Evolutionary conservation across 2,888 invertebrate species (phyloP).

Genomic region (Drosophila setosimentum): DNA sequence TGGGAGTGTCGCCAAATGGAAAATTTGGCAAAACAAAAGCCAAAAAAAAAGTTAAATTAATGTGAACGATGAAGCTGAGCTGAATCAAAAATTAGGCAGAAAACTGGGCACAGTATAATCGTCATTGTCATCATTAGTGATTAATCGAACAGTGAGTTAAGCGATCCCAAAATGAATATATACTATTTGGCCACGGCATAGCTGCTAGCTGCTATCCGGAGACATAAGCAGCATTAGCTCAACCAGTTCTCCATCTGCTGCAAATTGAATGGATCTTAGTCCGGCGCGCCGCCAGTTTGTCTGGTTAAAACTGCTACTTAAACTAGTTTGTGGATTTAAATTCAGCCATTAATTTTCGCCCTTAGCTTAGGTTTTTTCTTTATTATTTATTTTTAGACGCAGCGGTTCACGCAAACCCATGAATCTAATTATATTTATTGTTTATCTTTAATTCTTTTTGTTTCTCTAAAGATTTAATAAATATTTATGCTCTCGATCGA

Average conservation of each 20-base stretch:
- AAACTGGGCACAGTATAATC: conserved; percentile 24
- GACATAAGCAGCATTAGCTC: not conserved
- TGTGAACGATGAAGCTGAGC: conserved; percentile 21
- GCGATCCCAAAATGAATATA: conserved; percentile 8
- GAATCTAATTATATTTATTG: conserved; percentile 47
- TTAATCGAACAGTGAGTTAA: conserved; percentile 34
- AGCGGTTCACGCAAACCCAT: conserved; percentile 27
- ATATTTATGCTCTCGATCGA: conserved; percentile 62
- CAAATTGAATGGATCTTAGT: conserved; percentile 4
- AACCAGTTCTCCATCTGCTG: conserved; percentile 10
- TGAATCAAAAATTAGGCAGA: conserved; percentile 27
- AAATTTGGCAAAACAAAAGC: conserved; percentile 41
- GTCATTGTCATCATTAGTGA: conserved; percentile 28
- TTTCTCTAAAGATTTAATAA: conserved; percentile 53
- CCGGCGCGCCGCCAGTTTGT: conserved; percentile 55
- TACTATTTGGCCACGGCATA: conserved; percentile 8
- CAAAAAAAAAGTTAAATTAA: conserved; percentile 19
- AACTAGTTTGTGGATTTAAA: conserved; percentile 15
- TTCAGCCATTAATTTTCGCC: conserved; percentile 9
- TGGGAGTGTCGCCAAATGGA: conserved; percentile 50
- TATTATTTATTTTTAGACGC: conserved; percentile 51
- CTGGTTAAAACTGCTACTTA: conserved; percentile 26
- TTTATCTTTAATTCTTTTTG: conserved; percentile 38
- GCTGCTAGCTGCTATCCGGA: conserved; percentile 2
- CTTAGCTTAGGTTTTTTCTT: conserved; percentile 1